phyloP scores from a whole-genome alignment of 2,113 vertebrate species.

The Pluvianellus socialis region DNA sequence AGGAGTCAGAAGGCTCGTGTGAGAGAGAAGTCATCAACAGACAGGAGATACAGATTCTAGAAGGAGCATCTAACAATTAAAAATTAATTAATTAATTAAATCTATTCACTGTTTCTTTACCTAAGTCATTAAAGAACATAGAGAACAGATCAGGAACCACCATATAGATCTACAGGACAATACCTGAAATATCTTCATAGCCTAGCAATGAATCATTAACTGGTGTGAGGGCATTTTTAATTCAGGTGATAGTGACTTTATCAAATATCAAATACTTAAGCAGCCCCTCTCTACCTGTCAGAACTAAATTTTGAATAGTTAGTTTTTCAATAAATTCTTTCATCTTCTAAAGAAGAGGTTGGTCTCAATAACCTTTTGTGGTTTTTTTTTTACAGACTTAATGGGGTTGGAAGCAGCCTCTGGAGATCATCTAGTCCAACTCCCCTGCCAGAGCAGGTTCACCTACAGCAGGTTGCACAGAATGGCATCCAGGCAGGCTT shows the following conservation, averaged over 20 bases:
- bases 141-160: neutral
- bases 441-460: too few relatives aligned
- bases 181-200: neutral
- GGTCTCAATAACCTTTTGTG: too few relatives aligned
- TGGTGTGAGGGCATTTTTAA: neutral
- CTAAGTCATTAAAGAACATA: neutral
- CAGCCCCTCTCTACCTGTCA: too few relatives aligned
- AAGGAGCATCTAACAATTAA: neutral
- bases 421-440: too few relatives aligned
- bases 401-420: too few relatives aligned
- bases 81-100: neutral
- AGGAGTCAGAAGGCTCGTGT: fast-evolving
- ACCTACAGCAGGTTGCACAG: too few relatives aligned
- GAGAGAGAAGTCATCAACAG: neutral
- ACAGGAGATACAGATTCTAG: neutral
- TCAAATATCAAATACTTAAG: too few relatives aligned
- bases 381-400: too few relatives aligned
- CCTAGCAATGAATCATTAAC: neutral
- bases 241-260: neutral
- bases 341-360: too few relatives aligned
- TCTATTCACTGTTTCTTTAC: neutral
- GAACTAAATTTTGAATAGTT: too few relatives aligned
- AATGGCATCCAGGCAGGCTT: too few relatives aligned
- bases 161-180: neutral
- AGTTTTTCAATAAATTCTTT: too few relatives aligned